Evolutionary conservation across 2,888 invertebrate species (phyloP).

Genomic region (Scaptomyza flava): DNA sequence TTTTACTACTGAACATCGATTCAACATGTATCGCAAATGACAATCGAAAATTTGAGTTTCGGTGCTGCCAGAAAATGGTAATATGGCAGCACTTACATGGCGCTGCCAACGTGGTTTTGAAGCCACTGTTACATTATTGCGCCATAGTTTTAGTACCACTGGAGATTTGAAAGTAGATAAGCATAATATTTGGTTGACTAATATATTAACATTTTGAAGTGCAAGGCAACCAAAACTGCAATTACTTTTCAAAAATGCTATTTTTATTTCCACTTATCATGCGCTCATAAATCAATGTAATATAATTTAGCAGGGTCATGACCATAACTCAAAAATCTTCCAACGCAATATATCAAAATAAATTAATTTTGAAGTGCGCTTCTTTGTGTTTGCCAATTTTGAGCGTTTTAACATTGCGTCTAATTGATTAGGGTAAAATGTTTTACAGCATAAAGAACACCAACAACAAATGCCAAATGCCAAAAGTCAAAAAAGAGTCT

Average conservation of each 20-base stretch:
- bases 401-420: slow-evolving; percentile 39
- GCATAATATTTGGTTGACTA: not conserved
- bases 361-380: slow-evolving; percentile 64
- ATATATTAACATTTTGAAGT: slow-evolving; percentile 10
- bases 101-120: slow-evolving; percentile 47
- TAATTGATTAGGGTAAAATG: slow-evolving; percentile 71
- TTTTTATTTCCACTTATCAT: slow-evolving; percentile 38
- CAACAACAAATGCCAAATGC: slow-evolving; percentile 18
- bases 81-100: slow-evolving; percentile 17
- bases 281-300: slow-evolving; percentile 28
- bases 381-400: slow-evolving; percentile 42
- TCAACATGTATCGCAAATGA: slow-evolving; percentile 26
- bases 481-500: slow-evolving; percentile 28
- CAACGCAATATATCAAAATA: slow-evolving; percentile 51
- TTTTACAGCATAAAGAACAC: slow-evolving; percentile 6
- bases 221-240: slow-evolving; percentile 23
- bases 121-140: slow-evolving; percentile 16
- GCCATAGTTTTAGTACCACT: slow-evolving; percentile 25
- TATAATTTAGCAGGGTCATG: slow-evolving; percentile 24
- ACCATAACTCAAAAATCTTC: slow-evolving; percentile 56
- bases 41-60: slow-evolving; percentile 22
- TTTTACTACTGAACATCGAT: slow-evolving; percentile 55
- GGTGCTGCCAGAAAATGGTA: slow-evolving; percentile 19
- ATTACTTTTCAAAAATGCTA: slow-evolving; percentile 27
- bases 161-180: slow-evolving; percentile 36